Base-by-base conservation (phyloP, 1,140 invertebrate species). In the Musca domestica region DNA sequence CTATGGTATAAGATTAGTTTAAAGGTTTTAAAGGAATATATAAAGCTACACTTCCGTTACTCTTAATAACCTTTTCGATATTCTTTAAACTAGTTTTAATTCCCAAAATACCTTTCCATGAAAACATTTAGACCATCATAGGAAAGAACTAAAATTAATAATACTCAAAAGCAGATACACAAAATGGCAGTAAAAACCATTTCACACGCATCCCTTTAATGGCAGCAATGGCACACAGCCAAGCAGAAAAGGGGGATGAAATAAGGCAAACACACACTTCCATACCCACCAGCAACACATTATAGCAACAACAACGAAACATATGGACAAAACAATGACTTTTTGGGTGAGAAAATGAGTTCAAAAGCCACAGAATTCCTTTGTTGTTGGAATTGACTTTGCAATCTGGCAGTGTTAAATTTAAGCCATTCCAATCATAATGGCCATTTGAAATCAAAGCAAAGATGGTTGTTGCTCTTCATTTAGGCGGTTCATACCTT, bases 361-460 rank as follows among this genome's bases (percentile, higher is more conserved):
- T 61, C 56, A 61, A 61, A 61, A 61, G 56, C 22, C 56, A 61
- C 27, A 61, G 41, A 27, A 61, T 61, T 34, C 27, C 56, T 41
- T 61, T 19, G 27, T 41, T 41, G 34, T 41, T 41, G 34, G 34
- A 7, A 41, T 2, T 41, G 6, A 41, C 10, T 41, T 41, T 41
- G 34, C 34, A 41, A 41, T 41, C 34, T 41, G 34, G 10, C 10
- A 12, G 34, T 41, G 34, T 41, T 41, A 41, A 41, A 41, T 41
- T 41, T 41, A 10, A 41, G 10, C 34, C 34, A 41, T 41, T 41
- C 34, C 54, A 61, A 34, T 17, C 30, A 61, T 56, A 27, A 56
- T 27, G 56, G 56, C 27, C 17, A 61, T 56, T 56, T n/a, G 19
- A 61, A 61, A 61, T 34, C 27, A 61, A 61, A 61, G 17, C 27